These are phyloP conservation scores for Pollenia griseotomentosa DNA, from an alignment of 2,888 invertebrate species.

Conservation along the genomic window DNA sequence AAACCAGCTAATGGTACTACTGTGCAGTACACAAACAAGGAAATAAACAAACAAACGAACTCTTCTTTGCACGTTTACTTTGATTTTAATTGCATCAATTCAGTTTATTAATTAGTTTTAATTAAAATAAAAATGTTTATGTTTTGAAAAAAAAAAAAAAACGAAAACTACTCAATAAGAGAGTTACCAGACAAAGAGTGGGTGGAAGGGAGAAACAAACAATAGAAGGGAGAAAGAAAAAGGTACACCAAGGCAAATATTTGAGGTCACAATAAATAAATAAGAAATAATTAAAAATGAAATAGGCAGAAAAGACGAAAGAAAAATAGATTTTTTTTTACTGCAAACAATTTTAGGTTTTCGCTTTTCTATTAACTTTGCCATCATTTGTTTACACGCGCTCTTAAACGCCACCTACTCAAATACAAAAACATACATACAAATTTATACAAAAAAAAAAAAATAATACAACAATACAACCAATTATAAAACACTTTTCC, in stretches of 20 bases:
- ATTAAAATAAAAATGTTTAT: slow-evolving; percentile 31
- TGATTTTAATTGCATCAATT: slow-evolving; percentile 64
- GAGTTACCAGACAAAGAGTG: too few relatives aligned
- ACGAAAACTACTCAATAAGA: too few relatives aligned
- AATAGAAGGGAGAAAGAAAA: background rate
- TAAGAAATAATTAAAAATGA: too few relatives aligned
- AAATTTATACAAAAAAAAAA: background rate
- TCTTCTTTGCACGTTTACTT: slow-evolving; percentile 19
- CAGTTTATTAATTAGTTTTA: slow-evolving; percentile 63
- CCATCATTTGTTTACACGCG: background rate
- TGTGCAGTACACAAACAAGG: background rate
- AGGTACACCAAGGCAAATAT: too few relatives aligned
- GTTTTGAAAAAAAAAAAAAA: too few relatives aligned
- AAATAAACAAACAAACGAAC: background rate
- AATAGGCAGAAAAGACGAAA: too few relatives aligned
- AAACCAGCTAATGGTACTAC: background rate
- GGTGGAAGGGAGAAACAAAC: background rate
- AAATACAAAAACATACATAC: background rate
- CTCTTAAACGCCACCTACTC: slow-evolving; percentile 5
- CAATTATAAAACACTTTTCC: slow-evolving; percentile 40
- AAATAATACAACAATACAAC: slow-evolving; percentile 3
- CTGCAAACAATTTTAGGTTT: slow-evolving; percentile 1
- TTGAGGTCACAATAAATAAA: too few relatives aligned
- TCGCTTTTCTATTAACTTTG: background rate
- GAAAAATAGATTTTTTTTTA: too few relatives aligned